A percentile compares a stretch with the other conserved stretches of the same genome.
These are phyloP conservation scores for Scopus umbretta DNA, from an alignment of 2,113 vertebrate genomes.

Conservation along the genomic window DNA sequence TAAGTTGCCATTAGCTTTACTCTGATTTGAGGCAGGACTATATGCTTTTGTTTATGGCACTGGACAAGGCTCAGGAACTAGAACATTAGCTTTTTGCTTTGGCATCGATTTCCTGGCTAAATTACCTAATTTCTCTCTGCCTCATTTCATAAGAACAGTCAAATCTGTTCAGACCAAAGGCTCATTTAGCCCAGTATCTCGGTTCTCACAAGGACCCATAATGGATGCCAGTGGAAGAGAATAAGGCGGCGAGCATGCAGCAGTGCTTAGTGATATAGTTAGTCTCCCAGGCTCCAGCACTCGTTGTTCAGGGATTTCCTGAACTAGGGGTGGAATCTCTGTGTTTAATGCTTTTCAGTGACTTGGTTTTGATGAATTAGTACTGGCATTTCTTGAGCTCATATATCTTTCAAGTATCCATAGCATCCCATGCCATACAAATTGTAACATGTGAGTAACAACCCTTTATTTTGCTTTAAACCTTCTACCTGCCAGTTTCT, in stretches of 20 bases:
- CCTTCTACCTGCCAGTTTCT: neutral
- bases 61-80: conserved; percentile 26
- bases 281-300: conserved; percentile 50
- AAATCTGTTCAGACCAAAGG: conserved; percentile 49
- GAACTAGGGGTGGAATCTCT: conserved; percentile 31
- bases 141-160: conserved; percentile 67
- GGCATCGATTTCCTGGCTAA: conserved; percentile 55
- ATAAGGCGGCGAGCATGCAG: neutral
- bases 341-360: conserved; percentile 8
- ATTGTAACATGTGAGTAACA: neutral
- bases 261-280: neutral
- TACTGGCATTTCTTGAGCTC: conserved; percentile 9
- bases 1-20: neutral
- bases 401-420: conserved; percentile 8
- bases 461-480: neutral
- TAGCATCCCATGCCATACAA: neutral
- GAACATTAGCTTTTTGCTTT: conserved; percentile 59
- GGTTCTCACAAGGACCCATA: conserved; percentile 50
- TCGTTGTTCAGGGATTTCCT: conserved; percentile 52
- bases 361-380: conserved; percentile 45
- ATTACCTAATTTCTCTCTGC: conserved; percentile 60
- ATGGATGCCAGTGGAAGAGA: conserved; percentile 26
- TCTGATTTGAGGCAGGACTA: neutral
- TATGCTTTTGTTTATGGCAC: conserved; percentile 32
- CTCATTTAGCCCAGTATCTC: conserved; percentile 44